Base-by-base conservation (phyloP, 2,888 invertebrate genomes). In the Sthenelais limicola region DNA sequence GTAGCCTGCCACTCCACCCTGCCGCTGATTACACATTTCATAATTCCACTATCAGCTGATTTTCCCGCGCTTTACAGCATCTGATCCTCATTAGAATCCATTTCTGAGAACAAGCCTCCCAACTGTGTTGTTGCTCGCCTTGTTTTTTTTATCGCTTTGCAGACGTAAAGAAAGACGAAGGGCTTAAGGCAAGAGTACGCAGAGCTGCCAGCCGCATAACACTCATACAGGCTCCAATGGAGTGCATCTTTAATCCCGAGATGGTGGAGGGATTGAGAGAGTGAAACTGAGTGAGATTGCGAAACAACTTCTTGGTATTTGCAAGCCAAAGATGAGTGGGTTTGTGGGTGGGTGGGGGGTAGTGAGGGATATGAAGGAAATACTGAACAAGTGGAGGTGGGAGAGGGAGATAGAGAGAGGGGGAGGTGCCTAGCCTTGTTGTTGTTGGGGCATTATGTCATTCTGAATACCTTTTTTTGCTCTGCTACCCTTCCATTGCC, bases 21-120 rank as follows among this genome's bases (percentile, higher is more conserved):
- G 35, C 62, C 18, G 38, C 62, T 62, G 62, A 62, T 62, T 62
- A 62, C 62, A 62, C 62, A 62, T 62, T 62, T 62, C 62, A 62
- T 62, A 62, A 62, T 62, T 62, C 62, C 62, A 62, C 62, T 62
- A 62, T 62, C 62, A 62, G 62, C 35, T 62, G 62, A 62, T 62
- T 62, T 62, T 62, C 62, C 35, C 62, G 62, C 43, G 62, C 62
- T 62, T n/a, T 62, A 62, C 62, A 62, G 9, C 38, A 24, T 62
- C 62, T 62, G 62, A 62, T 62, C 62, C 62, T 62, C 62, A 62
- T 62, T 62, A 62, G 62, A 62, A 35, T 38, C 62, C 62, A 62
- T 62, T 62, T 21, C 62, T 7, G 56, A 56, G 56, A 7, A 28
- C 32, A 33, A 28, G 30, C 56, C 56, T 21, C n/a, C n/a, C n/a